phyloP scores from a whole-genome alignment of 2,797 vertebrate genomes.

The Limnodromus scolopaceus region DNA sequence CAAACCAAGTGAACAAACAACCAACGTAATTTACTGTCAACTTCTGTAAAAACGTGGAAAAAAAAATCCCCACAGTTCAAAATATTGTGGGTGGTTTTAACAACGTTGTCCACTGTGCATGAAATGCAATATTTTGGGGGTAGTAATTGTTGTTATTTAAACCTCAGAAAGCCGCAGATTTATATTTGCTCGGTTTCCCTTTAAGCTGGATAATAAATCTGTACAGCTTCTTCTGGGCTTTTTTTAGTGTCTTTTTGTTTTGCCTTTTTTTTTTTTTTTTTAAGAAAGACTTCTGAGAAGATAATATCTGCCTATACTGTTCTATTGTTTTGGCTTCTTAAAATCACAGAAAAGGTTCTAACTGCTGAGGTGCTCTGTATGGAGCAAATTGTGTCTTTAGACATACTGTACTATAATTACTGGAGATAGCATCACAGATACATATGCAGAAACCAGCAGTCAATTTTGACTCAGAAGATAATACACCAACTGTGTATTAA shows the following conservation, averaged over 20 bases:
- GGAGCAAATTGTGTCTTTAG: slow-evolving; percentile 75
- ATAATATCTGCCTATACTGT: slow-evolving; percentile 63
- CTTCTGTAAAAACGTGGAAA: slow-evolving; percentile 27
- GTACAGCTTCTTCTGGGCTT: slow-evolving; percentile 1
- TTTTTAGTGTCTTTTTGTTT: background rate
- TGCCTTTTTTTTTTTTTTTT: background rate
- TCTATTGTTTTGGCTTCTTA: slow-evolving; percentile 54
- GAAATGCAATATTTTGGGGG: slow-evolving; percentile 65
- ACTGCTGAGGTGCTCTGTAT: slow-evolving; percentile 56
- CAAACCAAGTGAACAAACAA: slow-evolving; percentile 51
- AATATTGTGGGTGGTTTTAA: slow-evolving; percentile 53
- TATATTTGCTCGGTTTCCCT: slow-evolving; percentile 59
- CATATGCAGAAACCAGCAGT: slow-evolving; percentile 75
- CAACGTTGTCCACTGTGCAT: slow-evolving; percentile 58
- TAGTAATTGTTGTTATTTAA: slow-evolving; percentile 70
- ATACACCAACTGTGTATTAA: slow-evolving; percentile 74
- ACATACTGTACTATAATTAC: slow-evolving; percentile 58
- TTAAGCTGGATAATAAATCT: slow-evolving; percentile 69
- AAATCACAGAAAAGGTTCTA: slow-evolving; percentile 61
- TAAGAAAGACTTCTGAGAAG: slow-evolving; percentile 13
- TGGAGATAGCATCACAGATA: slow-evolving; percentile 69
- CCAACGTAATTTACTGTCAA: slow-evolving; percentile 53
- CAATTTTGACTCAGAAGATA: slow-evolving; percentile 85
- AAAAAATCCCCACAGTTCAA: slow-evolving; percentile 23
- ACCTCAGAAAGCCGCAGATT: slow-evolving; percentile 67